A percentile compares a stretch with the other conserved stretches of the same genome.
Conservation (phyloP, 2,888 invertebrate genomes). For the Campaea margaritaria region DNA sequence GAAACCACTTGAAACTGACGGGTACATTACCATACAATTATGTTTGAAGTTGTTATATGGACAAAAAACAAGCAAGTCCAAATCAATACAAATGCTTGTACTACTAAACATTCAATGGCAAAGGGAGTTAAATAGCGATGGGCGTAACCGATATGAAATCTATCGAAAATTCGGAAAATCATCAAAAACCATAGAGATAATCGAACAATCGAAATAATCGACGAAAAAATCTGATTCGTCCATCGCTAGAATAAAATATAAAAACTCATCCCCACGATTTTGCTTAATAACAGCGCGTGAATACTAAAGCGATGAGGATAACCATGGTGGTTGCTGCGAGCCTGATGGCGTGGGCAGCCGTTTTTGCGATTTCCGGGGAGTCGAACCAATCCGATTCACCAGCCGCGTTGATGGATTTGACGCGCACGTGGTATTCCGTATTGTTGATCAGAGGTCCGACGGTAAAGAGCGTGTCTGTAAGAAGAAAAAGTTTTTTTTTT, state of each 20-base stretch:
- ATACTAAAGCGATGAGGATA: conserved; percentile 45
- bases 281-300: conserved; percentile 46
- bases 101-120: not conserved
- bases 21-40: no score
- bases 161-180: no score
- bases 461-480: conserved; percentile 64
- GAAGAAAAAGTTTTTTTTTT: no score
- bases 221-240: no score
- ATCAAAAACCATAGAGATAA: no score
- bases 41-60: not conserved
- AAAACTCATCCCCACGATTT: not conserved
- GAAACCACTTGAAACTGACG: not conserved
- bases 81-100: not conserved
- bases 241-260: no score
- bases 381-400: conserved; percentile 73
- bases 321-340: conserved; percentile 44
- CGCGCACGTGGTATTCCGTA: conserved; percentile 68
- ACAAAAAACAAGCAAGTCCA: conserved; percentile 1
- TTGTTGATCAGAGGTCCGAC: conserved; percentile 63
- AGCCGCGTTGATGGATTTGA: conserved; percentile 69
- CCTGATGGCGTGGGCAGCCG: conserved; percentile 49
- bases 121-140: not conserved
- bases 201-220: no score
- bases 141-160: no score
- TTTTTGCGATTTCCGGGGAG: conserved; percentile 47